phyloP scores from a whole-genome alignment of 2,888 invertebrate species.

The Clivina fossor region DNA sequence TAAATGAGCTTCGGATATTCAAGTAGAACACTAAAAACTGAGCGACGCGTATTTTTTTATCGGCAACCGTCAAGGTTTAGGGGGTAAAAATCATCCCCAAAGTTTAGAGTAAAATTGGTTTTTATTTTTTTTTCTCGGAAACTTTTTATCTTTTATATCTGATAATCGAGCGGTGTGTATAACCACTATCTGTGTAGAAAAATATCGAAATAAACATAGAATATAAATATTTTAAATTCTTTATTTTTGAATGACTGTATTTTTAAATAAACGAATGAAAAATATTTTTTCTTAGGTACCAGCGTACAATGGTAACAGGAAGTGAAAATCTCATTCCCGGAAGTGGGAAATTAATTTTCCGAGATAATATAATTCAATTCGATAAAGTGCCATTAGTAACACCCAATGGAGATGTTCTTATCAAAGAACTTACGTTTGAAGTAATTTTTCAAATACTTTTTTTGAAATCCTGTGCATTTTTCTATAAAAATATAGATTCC shows the following conservation, averaged over 20 bases:
- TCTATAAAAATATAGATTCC: not conserved
- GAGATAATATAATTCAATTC: constrained; percentile 89
- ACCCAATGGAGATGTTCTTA: constrained; percentile 94
- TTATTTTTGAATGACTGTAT: not conserved
- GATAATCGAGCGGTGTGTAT: no score
- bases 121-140: no score
- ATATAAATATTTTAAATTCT: not conserved
- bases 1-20: no score
- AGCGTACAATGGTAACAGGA: constrained; percentile 66
- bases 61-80: no score
- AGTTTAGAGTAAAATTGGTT: no score
- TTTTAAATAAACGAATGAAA: not conserved
- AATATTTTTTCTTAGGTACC: constrained; percentile 48
- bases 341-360: constrained; percentile 76
- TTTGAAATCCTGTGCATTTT: not conserved
- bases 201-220: no score
- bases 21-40: no score
- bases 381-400: constrained; percentile 93
- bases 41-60: no score
- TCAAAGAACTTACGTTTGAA: constrained; percentile 87
- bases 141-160: no score
- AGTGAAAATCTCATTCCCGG: constrained; percentile 62
- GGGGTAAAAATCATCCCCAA: no score
- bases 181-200: no score
- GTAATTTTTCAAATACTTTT: constrained; percentile 53